phyloP scores from a whole-genome alignment of 2,797 vertebrate genomes.

The Aeoliscus strigatus region DNA sequence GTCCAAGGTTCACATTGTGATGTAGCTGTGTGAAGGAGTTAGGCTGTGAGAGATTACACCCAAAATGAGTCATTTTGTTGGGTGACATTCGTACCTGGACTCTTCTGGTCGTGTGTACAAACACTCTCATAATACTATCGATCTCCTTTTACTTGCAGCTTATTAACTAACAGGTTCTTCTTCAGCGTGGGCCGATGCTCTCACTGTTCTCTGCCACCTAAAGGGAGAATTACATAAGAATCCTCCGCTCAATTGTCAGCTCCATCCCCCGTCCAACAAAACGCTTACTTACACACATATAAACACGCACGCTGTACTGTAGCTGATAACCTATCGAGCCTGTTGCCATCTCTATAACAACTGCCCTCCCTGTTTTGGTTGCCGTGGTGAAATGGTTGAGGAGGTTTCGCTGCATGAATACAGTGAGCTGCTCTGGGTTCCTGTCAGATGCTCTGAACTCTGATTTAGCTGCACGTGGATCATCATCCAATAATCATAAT shows the following conservation, averaged over 20 bases:
- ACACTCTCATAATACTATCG: conserved; percentile 53
- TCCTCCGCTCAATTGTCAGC: conserved; percentile 73
- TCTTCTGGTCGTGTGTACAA: conserved; percentile 29
- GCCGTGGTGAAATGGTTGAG: conserved; percentile 63
- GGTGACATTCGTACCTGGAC: conserved; percentile 14
- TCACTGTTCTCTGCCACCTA: conserved; percentile 74
- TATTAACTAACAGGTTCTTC: conserved; percentile 71
- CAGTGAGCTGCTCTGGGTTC: conserved; percentile 41
- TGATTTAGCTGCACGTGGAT: conserved; percentile 22
- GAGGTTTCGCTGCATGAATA: conserved; percentile 53
- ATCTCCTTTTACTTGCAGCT: conserved; percentile 62
- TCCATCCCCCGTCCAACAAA: conserved; percentile 70
- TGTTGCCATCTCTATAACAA: conserved; percentile 70
- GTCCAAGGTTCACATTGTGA: too few species aligned
- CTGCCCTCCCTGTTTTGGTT: conserved; percentile 65
- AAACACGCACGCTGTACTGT: conserved; percentile 42
- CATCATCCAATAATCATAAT: conserved; percentile 30
- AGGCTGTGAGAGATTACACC: not conserved
- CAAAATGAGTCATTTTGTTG: conserved; percentile 2
- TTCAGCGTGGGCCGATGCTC: conserved; percentile 77
- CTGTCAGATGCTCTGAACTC: conserved; percentile 27
- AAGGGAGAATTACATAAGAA: conserved; percentile 80
- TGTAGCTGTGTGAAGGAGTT: conserved; percentile 5
- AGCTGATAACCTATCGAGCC: conserved; percentile 68
- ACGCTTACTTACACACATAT: conserved; percentile 18